Conservation (phyloP, 2,113 vertebrate species). For the Rhinopomastus cyanomelas region DNA sequence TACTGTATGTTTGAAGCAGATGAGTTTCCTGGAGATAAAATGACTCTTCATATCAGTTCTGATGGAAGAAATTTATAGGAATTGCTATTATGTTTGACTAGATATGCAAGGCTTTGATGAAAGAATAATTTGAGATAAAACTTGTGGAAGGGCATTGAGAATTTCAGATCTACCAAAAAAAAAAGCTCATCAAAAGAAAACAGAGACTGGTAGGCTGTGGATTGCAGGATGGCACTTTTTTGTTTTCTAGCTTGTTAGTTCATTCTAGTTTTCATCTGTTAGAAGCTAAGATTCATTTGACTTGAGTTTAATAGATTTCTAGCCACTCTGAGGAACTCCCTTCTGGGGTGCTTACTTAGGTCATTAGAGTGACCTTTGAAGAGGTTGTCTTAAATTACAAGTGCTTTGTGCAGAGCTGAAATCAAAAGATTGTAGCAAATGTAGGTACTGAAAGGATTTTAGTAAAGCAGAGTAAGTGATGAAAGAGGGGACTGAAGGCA, state of each 20-base stretch:
- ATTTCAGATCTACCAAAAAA: background rate
- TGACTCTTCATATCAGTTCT: background rate
- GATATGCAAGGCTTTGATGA: background rate
- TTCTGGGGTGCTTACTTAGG: background rate
- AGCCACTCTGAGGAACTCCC: background rate
- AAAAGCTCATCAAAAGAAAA: background rate
- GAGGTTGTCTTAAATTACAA: background rate
- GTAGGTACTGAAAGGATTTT: background rate
- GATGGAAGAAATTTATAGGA: background rate
- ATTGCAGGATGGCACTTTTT: background rate
- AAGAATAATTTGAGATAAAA: conserved; percentile 16
- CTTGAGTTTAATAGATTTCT: background rate
- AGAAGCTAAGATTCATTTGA: background rate
- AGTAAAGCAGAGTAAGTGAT: background rate
- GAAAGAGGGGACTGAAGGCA: background rate
- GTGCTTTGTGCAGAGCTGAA: background rate
- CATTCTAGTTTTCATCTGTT: background rate
- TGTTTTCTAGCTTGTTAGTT: background rate
- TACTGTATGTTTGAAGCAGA: background rate
- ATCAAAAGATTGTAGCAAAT: background rate
- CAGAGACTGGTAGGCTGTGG: background rate
- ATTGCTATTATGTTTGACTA: background rate
- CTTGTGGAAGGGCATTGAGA: background rate
- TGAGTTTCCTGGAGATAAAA: conserved; percentile 5
- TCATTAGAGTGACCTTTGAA: background rate